These are phyloP conservation scores for Mizuhopecten yessoensis DNA, from an alignment of 1,140 invertebrate species.

Conservation along the genomic window DNA sequence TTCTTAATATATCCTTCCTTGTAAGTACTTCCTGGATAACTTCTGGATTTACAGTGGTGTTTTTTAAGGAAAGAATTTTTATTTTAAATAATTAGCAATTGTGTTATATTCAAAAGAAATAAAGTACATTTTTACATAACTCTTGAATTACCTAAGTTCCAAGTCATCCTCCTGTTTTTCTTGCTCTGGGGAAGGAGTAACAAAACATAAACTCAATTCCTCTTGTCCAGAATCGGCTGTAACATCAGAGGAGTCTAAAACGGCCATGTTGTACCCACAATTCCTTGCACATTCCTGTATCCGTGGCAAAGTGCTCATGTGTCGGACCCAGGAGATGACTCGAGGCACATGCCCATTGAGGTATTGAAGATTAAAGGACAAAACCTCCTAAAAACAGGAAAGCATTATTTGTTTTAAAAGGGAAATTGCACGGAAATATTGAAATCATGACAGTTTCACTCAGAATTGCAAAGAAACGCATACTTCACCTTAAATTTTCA, in stretches of 20 bases:
- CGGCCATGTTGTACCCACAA: constrained; percentile 68
- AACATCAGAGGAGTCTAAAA: background rate
- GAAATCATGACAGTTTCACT: too few species aligned
- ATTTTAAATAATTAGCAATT: too few species aligned
- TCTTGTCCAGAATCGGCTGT: background rate
- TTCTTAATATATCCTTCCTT: too few species aligned
- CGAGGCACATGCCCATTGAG: constrained; percentile 61
- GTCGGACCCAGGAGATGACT: constrained; percentile 73
- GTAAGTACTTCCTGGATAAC: too few species aligned
- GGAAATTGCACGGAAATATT: too few species aligned
- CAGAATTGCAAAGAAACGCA: too few species aligned
- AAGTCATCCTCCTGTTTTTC: constrained; percentile 68
- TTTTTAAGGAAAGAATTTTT: too few species aligned
- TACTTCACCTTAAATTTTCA: too few species aligned
- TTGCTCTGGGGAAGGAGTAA: constrained; percentile 51
- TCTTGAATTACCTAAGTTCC: constrained; percentile 71
- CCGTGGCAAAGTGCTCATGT: constrained; percentile 71
- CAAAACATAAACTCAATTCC: background rate
- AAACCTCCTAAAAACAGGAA: constrained; percentile 52
- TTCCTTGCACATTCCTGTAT: constrained; percentile 63
- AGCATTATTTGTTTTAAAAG: too few species aligned
- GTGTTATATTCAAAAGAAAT: too few species aligned
- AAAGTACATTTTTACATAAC: too few species aligned
- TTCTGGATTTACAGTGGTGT: too few species aligned
- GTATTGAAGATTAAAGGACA: constrained; percentile 56